Percentiles rank a stretch among this genome's conserved stretches.
These are phyloP conservation scores for Anser cygnoides DNA, from an alignment of 2,113 vertebrate species.

Conservation along the genomic window DNA sequence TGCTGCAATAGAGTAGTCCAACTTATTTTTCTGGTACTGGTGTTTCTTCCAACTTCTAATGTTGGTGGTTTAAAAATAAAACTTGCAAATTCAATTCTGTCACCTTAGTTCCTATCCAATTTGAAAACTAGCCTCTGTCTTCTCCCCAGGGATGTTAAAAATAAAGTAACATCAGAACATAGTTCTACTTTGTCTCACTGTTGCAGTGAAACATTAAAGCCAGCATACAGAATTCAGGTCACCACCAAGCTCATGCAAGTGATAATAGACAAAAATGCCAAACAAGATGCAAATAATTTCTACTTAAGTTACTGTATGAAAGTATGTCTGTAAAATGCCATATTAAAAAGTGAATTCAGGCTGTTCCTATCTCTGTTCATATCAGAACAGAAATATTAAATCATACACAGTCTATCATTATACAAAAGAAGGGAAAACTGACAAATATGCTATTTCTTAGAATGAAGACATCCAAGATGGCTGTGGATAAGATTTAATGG, in stretches of 20 bases:
- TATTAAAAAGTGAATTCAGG: not conserved
- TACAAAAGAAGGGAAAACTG: not conserved
- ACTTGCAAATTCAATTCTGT: not conserved
- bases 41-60: not conserved
- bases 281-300: not conserved
- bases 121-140: not conserved
- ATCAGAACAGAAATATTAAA: not conserved
- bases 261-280: not conserved
- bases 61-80: not conserved
- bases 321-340: not conserved
- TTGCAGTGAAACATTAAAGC: not conserved
- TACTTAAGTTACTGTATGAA: not conserved
- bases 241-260: not conserved
- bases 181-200: not conserved
- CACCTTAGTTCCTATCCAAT: not conserved
- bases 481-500: not conserved
- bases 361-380: not conserved
- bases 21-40: not conserved
- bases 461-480: not conserved
- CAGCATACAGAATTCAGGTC: not conserved
- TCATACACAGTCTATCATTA: not conserved
- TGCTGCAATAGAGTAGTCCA: not conserved
- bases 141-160: not conserved
- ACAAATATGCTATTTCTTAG: not conserved
- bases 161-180: rapidly evolving